Base-by-base conservation (phyloP, 1,140 invertebrate species). In the Cephus cinctus region DNA sequence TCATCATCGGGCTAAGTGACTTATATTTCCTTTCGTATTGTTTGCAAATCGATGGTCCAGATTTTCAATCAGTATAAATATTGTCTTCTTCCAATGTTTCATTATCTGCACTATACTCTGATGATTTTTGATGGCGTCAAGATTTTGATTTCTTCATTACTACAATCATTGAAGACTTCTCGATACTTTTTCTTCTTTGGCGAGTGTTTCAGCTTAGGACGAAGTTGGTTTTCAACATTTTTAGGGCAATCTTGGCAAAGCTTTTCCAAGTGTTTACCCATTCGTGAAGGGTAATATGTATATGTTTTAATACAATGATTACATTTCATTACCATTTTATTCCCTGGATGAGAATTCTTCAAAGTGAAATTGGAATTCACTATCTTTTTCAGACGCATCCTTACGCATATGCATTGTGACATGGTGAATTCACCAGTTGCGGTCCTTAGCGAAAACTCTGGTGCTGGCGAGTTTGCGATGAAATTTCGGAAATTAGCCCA, bases 241-340 rank as follows among this genome's bases (percentile, higher is more conserved):
- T 45, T 4, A 11, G 43, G 43, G 15, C 43, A 45, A n/a, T 18
- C 31, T 21, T 12, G 25, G 14, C 43, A 45, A 32, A 3, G 12
- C 15, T n/a, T 9, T 35, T n/a, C n/a, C 25, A 45, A 32, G 43
- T 45, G 43, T 11, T 19, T 30, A 9, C 20, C 30, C 30, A 45
- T 45, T 11, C 43, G 4, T 35, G 43, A 31, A n/a, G 21, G 27
- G 22, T 45, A 20, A 31, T 20, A 31, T 32, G 30, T 31, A 2
- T 45, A 45, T 19, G n/a, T 20, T 45, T 35, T 30, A 5, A 12
- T 45, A 4, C 43, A 35, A 34, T 18, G 32, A 16, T 5, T 19
- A 12, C 43, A 45, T 15, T 9, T 21, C 43, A 16, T 27, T 8
- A 21, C 21, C 16, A 45, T 34, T 35, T 45, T 45, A 18, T 45